Conservation (phyloP, 64 coral and sea anemone genomes). For the Dendronephthya gigantea region DNA sequence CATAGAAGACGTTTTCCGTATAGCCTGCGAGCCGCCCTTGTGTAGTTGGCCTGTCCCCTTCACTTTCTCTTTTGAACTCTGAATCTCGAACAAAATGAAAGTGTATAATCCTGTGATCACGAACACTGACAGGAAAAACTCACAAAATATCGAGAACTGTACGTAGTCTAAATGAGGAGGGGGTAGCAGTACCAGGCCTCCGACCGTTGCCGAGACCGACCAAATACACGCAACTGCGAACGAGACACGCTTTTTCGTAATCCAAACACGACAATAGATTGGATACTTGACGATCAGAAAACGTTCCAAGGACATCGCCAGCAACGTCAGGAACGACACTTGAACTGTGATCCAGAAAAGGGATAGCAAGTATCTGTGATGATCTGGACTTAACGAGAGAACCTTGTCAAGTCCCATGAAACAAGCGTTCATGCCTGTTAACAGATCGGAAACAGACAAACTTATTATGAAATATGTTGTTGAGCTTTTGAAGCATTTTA, state of each 20-base stretch:
- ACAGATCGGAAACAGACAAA: neutral
- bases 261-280: neutral
- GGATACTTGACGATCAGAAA: neutral
- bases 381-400: neutral
- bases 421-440: neutral
- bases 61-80: neutral
- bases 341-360: neutral
- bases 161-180: neutral
- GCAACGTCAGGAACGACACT: neutral
- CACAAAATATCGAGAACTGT: neutral
- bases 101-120: neutral
- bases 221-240: neutral
- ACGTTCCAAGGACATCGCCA: conserved; percentile 2
- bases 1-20: neutral
- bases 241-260: neutral
- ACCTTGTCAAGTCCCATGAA: neutral
- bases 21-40: neutral
- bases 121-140: neutral
- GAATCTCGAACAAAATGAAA: neutral
- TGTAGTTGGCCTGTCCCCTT: neutral
- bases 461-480: conserved; percentile 6
- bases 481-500: neutral
- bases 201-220: neutral
- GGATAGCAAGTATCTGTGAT: neutral
- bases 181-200: neutral